Evolutionary conservation across 2,888 invertebrate genomes (phyloP), one percentile per base, ranked within the genome.

Genomic region (Macaria liturata): DNA sequence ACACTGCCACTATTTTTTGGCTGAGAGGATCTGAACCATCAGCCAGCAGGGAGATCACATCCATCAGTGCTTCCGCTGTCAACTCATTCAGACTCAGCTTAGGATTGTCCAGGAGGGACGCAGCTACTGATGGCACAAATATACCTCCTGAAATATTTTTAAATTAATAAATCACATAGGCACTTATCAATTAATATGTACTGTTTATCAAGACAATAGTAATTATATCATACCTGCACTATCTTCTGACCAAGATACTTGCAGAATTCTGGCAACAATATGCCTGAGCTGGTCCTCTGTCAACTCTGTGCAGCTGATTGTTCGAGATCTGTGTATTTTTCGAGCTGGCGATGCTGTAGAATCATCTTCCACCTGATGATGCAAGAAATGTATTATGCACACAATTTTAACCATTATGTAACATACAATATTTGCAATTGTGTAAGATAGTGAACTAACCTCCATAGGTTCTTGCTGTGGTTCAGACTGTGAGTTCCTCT

Each of bases 161-260:
- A 20, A 20, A 20, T 20, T 20, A 20, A 20, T 20, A 20, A 20
- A 20, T 20, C 20, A 20, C 20, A 20, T 20, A 20, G 20, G 20
- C 20, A 2, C 20, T 20, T 20, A 20, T 20, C 2, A 20, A 20
- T 20, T 20, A 20, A 20, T 2, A 20, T 20, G 20, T 20, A 20
- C 20, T 20, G 20, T 20, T 20, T 20, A 20, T 37, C 34, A 37
- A 7, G 34, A 37, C 34, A 37, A 37, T 37, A 37, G 34, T 37
- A 37, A 6, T 6, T 4, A 37, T 37, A 37, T 37, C 42, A n/a
- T 42, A 81, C 94, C 94, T 70, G 89, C 87, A 72, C 93, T 92
- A 50, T 91, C 91, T 70, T 94, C 94, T 62, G 93, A 93, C 94
- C 96, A 96, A 3, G 95, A 94, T 42, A 95, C 95, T 77, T 95